Conservation (phyloP, 2,113 vertebrate species). For the Octodon degus region DNA sequence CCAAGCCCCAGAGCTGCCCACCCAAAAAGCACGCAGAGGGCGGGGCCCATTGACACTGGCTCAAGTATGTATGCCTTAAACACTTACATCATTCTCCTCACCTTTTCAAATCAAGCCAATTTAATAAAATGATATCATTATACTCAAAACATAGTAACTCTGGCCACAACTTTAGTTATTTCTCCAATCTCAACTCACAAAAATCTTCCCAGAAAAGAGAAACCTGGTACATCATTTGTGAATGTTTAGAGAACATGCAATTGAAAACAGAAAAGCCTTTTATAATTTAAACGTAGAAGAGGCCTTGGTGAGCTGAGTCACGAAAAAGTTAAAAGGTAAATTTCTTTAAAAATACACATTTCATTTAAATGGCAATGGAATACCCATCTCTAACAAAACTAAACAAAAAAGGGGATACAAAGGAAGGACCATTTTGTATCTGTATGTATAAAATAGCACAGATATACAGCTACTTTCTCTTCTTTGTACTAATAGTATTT, state of each 20-base stretch:
- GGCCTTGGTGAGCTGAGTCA: neutral
- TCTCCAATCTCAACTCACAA: conserved; percentile 61
- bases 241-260: neutral
- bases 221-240: neutral
- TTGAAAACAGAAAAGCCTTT: conserved; percentile 37
- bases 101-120: conserved; percentile 15
- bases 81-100: neutral
- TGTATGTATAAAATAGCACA: too few relatives aligned
- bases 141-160: neutral
- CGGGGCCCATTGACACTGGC: neutral
- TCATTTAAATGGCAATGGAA: too few relatives aligned
- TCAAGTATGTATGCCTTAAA: conserved; percentile 29
- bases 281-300: neutral
- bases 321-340: conserved; percentile 22
- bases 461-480: too few relatives aligned
- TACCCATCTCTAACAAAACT: too few relatives aligned
- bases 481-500: too few relatives aligned
- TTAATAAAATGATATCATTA: conserved; percentile 61
- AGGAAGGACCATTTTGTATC: too few relatives aligned
- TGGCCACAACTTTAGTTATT: conserved; percentile 14
- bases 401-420: too few relatives aligned
- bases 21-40: neutral
- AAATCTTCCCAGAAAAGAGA: conserved; percentile 48
- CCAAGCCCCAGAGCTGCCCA: too few relatives aligned
- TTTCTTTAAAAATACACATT: conserved; percentile 38